Conservation (phyloP, 2,113 vertebrate species). For the Cichladusa arquata region DNA sequence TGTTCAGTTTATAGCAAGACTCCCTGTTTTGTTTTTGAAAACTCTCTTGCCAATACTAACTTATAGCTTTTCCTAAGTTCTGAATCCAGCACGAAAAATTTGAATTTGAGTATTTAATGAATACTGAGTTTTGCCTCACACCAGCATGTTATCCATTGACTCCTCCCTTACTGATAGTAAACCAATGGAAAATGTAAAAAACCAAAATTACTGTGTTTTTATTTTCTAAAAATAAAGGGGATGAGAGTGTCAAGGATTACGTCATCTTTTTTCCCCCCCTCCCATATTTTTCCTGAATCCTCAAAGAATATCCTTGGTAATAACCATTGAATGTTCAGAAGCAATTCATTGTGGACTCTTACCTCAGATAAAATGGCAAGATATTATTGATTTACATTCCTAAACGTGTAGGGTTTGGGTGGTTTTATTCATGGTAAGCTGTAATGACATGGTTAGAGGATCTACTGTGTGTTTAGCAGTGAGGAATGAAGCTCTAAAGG, state of each 20-base stretch:
- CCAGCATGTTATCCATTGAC: not conserved
- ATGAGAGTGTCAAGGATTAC: not conserved
- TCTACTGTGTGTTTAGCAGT: constrained; percentile 29
- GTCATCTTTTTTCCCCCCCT: rapidly evolving
- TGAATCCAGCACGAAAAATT: not conserved
- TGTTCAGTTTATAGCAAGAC: not conserved
- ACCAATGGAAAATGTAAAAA: not conserved
- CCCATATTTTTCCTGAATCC: not conserved
- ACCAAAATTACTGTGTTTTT: not conserved
- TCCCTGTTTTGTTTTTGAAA: not conserved
- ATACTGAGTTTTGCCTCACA: not conserved
- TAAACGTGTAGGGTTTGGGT: not conserved
- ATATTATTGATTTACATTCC: not conserved
- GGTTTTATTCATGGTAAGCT: not conserved
- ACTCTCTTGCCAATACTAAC: not conserved
- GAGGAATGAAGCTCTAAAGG: constrained; percentile 49
- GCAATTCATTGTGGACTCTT: not conserved
- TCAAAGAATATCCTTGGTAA: not conserved
- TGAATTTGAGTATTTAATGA: not conserved
- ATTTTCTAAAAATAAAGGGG: not conserved
- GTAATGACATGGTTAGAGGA: constrained; percentile 8
- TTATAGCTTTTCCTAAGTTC: not conserved
- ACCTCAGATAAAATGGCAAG: not conserved
- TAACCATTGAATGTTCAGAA: not conserved
- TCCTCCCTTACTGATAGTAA: not conserved